Percentiles rank a stretch among this genome's conserved stretches.
phyloP scores from a whole-genome alignment of 2,888 invertebrate genomes.

The Idaea biselata region DNA sequence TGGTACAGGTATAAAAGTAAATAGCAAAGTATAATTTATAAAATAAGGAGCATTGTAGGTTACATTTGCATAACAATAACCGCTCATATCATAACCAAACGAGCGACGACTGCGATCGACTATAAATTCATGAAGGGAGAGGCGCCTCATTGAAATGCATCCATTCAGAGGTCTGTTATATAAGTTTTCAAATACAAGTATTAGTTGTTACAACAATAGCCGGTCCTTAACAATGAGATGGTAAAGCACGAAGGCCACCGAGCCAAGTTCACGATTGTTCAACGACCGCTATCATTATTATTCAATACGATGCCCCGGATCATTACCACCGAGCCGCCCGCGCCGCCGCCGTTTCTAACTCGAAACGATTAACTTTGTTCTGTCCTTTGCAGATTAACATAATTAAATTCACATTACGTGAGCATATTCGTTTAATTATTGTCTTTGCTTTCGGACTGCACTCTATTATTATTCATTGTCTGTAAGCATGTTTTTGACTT shows the following conservation, averaged over 20 bases:
- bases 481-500: neutral
- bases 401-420: conserved; percentile 2
- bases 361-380: conserved; percentile 32
- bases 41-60: neutral
- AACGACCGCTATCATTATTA: conserved; percentile 71
- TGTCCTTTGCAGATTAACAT: conserved; percentile 24
- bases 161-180: conserved; percentile 1
- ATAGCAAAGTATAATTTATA: neutral
- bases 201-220: conserved; percentile 39
- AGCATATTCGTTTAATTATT: neutral
- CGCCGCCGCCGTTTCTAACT: conserved; percentile 26
- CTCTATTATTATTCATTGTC: neutral
- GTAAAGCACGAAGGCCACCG: conserved; percentile 60
- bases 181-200: conserved; percentile 10
- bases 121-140: conserved; percentile 1
- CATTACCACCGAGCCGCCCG: conserved; percentile 36
- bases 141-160: conserved; percentile 1
- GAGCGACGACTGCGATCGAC: neutral
- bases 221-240: conserved; percentile 51
- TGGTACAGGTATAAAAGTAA: neutral
- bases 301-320: conserved; percentile 57
- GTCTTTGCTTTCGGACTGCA: neutral
- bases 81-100: neutral
- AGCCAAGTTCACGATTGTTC: conserved; percentile 72
- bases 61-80: neutral